Percentiles rank a stretch among this genome's conserved stretches.
Conservation (phyloP, 2,113 vertebrate species). For the Crotalus viridis region DNA sequence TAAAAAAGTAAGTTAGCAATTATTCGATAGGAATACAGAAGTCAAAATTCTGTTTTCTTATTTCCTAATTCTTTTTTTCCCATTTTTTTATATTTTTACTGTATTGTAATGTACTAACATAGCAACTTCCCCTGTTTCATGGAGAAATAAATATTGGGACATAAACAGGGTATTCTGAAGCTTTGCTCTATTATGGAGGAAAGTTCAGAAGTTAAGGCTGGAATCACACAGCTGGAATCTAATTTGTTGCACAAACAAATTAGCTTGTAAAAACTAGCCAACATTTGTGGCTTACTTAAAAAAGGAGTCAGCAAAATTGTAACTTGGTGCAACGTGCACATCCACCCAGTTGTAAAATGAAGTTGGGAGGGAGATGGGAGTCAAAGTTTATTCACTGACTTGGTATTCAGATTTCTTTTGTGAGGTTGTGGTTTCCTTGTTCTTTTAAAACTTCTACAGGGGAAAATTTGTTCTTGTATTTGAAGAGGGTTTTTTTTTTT, state of each 20-base stretch:
- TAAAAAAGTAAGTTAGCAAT: background rate
- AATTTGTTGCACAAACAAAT: background rate
- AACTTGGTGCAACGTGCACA: background rate
- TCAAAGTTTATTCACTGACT: background rate
- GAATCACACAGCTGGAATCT: background rate
- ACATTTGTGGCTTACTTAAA: background rate
- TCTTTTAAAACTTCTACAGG: background rate
- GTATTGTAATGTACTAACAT: slow-evolving; percentile 14
- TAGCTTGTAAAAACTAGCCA: background rate
- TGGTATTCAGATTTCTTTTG: background rate
- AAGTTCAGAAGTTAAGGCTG: background rate
- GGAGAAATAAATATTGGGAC: background rate
- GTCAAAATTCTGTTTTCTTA: background rate
- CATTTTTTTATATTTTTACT: background rate
- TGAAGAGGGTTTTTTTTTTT: background rate
- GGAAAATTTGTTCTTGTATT: background rate
- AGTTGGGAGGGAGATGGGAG: background rate
- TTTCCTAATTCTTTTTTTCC: background rate
- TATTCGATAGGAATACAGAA: background rate
- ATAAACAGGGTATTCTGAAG: background rate
- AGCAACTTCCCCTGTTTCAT: slow-evolving; percentile 8
- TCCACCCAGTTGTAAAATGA: background rate
- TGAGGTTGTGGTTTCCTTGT: background rate
- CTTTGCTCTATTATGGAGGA: background rate
- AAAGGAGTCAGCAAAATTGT: background rate